Percentiles rank a stretch among this genome's conserved stretches.
Conservation (phyloP, 2,888 invertebrate genomes). For the Macrophya annulata region DNA sequence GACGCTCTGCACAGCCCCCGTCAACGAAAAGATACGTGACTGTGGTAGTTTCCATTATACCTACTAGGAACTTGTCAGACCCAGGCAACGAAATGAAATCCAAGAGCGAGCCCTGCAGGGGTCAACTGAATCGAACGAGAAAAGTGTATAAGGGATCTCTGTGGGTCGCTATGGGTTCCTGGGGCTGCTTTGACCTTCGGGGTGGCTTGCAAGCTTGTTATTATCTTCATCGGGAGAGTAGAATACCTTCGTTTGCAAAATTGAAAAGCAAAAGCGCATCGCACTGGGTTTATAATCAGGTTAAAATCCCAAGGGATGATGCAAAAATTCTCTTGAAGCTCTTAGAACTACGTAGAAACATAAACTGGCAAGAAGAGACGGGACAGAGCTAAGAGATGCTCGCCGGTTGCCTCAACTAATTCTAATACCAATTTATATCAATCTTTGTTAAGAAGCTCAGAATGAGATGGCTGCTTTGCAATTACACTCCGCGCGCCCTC, state of each 20-base stretch:
- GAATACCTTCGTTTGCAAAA: constrained; percentile 28
- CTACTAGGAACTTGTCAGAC: constrained; percentile 32
- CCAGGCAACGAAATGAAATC: constrained; percentile 34
- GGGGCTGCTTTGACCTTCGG: background rate
- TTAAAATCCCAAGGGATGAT: constrained; percentile 12
- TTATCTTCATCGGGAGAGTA: background rate
- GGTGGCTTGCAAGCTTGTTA: constrained; percentile 6
- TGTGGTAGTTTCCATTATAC: constrained; percentile 30
- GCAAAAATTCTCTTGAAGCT: background rate
- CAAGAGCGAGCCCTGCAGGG: constrained; percentile 21
- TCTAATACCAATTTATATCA: constrained; percentile 42
- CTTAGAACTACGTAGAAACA: background rate
- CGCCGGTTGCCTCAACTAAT: constrained; percentile 2
- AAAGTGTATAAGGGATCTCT: constrained; percentile 22
- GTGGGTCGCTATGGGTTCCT: background rate
- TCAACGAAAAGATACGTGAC: constrained; percentile 36
- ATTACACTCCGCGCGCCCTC: background rate
- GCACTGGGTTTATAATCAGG: constrained; percentile 2
- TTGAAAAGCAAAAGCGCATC: constrained; percentile 18
- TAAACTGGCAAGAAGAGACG: background rate
- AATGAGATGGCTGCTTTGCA: constrained; percentile 35
- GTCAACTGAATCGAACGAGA: constrained; percentile 28
- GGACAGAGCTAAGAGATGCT: background rate
- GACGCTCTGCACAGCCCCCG: constrained; percentile 24
- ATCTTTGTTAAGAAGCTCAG: constrained; percentile 28